Evolutionary conservation across 2,797 vertebrate genomes (phyloP), one percentile per base, ranked within the genome.

Genomic region (Halcyon leucocephala): DNA sequence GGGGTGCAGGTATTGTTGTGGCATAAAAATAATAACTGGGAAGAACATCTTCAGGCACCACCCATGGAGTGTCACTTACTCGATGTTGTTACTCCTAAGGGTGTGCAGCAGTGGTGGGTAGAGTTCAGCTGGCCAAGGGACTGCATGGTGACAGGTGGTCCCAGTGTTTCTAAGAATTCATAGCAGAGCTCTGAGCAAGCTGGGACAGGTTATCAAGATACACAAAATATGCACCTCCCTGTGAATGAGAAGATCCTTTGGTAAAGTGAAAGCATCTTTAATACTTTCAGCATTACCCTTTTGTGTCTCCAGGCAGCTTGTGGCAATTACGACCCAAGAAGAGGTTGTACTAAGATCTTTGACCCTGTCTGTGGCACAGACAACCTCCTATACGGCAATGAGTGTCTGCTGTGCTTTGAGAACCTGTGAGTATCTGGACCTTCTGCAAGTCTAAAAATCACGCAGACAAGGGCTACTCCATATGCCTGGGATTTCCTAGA

Each of bases 361-460:
- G 86, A 96, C 10, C 97, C 97, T 0, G 4, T 97, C 58, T 98
- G 97, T 44, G 98, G 97, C 81, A 97, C 94, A 0, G 91, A 98
- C 37, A 11, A 92, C 12, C 0, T 13, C 10, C 54, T 94, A 9
- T 98, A 97, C 11, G 3, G 48, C 84, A 97, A 97, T 2, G 96
- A 97, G 82, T 98, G 97, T 54, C 7, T 91, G 60, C 2, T 98
- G 58, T 97, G 97, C 76, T 4, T 33, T 6, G 61, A 72, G 28
- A 97, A 95, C 51, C 44, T 29, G 97, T 97, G 79, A 97, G 97
- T 96, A 94, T 25, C 72, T 6, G 10, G 7, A 31, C 19, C 52
- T 31, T 35, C 73, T 17, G 29, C 19, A 1, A 55, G 51, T 2
- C 46, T 61, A 20, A 83, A 19, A 3, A 57, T 20, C 78, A 42